phyloP scores from a whole-genome alignment of 92 coral and sea anemone species.

The Epizoanthus illoricatus region DNA sequence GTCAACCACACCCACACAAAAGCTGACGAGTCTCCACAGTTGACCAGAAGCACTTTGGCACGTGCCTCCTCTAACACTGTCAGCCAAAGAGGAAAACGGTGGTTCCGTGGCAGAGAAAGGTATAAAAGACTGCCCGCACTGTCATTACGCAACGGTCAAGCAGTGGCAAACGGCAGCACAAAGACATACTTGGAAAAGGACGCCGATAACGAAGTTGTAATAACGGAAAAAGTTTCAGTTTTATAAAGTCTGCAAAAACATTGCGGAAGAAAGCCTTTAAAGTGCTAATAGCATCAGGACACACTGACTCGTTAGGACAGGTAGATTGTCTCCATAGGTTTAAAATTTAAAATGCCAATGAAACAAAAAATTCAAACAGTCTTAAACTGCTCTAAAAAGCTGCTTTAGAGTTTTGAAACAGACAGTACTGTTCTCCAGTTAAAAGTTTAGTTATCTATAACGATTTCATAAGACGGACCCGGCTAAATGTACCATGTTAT shows the following conservation, averaged over 20 bases:
- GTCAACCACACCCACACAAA: no score
- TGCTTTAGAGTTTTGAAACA: no score
- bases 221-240: conserved; percentile 28
- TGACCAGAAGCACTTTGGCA: neutral
- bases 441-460: no score
- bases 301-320: no score
- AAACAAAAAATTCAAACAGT: no score
- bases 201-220: neutral
- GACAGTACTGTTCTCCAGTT: no score
- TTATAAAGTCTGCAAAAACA: conserved; percentile 3
- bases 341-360: no score
- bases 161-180: neutral
- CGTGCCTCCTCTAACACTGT: neutral
- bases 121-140: conserved; percentile 5
- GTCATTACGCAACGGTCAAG: neutral
- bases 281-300: no score
- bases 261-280: neutral
- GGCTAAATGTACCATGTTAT: no score
- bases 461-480: no score
- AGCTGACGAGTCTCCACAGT: neutral
- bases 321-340: no score
- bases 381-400: no score
- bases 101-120: conserved; percentile 16
- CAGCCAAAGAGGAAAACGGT: neutral
- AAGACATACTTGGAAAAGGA: neutral